Conservation (phyloP, 2,888 invertebrate species). For the Silvanus unidentatus region DNA sequence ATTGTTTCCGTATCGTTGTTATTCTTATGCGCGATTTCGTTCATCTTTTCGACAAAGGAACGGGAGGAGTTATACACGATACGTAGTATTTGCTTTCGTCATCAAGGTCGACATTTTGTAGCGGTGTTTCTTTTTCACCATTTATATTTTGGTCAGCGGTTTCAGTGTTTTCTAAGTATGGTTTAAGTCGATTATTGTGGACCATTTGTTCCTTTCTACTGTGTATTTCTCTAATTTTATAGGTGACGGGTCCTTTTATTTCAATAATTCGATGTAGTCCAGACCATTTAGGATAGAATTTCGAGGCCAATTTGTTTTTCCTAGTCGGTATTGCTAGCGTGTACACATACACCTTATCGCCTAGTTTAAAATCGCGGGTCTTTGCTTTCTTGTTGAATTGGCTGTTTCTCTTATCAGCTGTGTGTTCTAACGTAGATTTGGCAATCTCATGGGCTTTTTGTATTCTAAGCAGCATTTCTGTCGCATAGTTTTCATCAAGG, state of each 20-base stretch:
- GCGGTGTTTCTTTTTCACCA: no score
- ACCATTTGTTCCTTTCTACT: slow-evolving; percentile 6
- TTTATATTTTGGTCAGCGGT: no score
- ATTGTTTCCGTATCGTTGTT: no score
- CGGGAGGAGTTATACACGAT: no score
- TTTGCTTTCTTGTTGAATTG: slow-evolving; percentile 12
- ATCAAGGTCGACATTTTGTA: no score
- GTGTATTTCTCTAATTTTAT: slow-evolving; percentile 8
- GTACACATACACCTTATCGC: slow-evolving; percentile 15
- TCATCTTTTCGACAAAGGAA: no score
- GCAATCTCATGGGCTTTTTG: slow-evolving; percentile 3
- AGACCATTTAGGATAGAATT: slow-evolving; percentile 7
- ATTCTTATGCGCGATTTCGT: no score
- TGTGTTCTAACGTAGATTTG: background rate
- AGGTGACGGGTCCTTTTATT: slow-evolving; percentile 6
- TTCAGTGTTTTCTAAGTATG: no score
- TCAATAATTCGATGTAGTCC: slow-evolving; percentile 10
- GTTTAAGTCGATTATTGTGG: slow-evolving; percentile 11
- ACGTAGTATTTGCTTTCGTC: no score
- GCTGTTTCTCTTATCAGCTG: slow-evolving; percentile 6
- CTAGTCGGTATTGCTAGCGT: slow-evolving; percentile 5
- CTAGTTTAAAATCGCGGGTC: slow-evolving; percentile 7
- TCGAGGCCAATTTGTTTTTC: background rate
- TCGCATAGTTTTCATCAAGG: slow-evolving; percentile 15
- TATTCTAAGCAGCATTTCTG: slow-evolving; percentile 4